Percentiles rank a stretch among this genome's conserved stretches.
These are phyloP conservation scores for Sus scrofa DNA, from an alignment of 2,113 vertebrate genomes.

Conservation along the genomic window DNA sequence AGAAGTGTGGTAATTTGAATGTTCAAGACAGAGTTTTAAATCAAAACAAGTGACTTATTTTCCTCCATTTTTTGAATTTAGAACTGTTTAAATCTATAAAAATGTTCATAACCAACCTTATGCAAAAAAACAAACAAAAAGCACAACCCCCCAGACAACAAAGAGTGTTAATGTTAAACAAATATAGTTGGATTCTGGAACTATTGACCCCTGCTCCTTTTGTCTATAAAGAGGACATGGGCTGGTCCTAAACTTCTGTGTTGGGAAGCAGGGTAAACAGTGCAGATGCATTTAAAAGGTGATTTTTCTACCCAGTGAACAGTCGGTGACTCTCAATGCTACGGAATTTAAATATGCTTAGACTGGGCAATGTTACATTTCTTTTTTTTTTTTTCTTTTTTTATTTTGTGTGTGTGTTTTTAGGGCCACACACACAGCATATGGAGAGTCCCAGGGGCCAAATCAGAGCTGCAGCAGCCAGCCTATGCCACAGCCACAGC, in stretches of 20 bases:
- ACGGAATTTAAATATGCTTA: not conserved
- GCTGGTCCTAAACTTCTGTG: not conserved
- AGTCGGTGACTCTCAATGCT: not conserved
- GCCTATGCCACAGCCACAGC: too few species aligned
- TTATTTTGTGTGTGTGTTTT: not conserved
- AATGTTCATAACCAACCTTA: not conserved
- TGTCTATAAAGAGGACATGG: not conserved
- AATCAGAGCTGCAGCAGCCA: too few species aligned
- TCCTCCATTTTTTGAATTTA: not conserved
- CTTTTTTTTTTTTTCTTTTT: conserved; percentile 16
- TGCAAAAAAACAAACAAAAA: not conserved
- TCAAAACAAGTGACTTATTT: not conserved
- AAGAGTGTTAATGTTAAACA: not conserved
- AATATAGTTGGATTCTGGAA: not conserved
- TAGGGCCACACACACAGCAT: too few species aligned
- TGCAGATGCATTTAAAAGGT: not conserved
- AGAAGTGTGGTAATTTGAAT: not conserved
- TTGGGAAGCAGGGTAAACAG: not conserved
- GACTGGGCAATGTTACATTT: not conserved
- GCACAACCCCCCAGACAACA: not conserved
- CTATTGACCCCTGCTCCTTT: not conserved
- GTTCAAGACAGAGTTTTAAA: not conserved
- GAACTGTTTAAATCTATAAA: not conserved
- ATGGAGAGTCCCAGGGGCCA: too few species aligned
- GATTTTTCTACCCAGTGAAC: not conserved